A percentile compares a stretch with the other conserved stretches of the same genome.
Conservation (phyloP, 2,113 vertebrate species). For the Phylloscopus trochiloides region DNA sequence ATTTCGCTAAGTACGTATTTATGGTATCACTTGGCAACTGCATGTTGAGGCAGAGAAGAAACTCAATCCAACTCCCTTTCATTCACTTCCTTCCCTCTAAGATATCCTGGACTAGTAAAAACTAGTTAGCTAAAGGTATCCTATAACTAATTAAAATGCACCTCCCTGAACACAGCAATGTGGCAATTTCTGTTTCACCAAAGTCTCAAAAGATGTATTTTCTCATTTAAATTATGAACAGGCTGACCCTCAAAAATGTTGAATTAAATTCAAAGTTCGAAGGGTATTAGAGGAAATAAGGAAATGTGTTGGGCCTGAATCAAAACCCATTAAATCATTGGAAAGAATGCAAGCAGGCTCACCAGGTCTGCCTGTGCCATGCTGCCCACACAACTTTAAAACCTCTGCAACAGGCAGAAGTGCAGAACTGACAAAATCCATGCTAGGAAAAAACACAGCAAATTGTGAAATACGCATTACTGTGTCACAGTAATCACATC, state of each 20-base stretch:
- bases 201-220: not conserved
- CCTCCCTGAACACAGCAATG: not conserved
- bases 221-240: not conserved
- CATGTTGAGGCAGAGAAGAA: constrained; percentile 47
- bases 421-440: not conserved
- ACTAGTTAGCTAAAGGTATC: not conserved
- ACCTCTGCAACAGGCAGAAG: not conserved
- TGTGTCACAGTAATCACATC: not conserved
- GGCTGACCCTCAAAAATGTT: not conserved
- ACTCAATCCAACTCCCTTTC: constrained; percentile 61
- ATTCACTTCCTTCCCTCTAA: constrained; percentile 32
- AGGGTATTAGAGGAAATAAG: not conserved
- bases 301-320: not conserved
- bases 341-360: not conserved
- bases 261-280: not conserved
- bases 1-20: constrained; percentile 62
- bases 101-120: not conserved
- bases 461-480: not conserved
- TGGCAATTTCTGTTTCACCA: not conserved
- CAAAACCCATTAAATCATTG: not conserved
- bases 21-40: constrained; percentile 68
- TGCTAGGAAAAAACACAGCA: not conserved
- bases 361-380: rapidly evolving
- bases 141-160: constrained; percentile 7
- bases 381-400: not conserved